Evolutionary conservation across 2,113 vertebrate species (phyloP), one percentile per base, ranked within the genome.

Genomic region (Talpa occidentalis): DNA sequence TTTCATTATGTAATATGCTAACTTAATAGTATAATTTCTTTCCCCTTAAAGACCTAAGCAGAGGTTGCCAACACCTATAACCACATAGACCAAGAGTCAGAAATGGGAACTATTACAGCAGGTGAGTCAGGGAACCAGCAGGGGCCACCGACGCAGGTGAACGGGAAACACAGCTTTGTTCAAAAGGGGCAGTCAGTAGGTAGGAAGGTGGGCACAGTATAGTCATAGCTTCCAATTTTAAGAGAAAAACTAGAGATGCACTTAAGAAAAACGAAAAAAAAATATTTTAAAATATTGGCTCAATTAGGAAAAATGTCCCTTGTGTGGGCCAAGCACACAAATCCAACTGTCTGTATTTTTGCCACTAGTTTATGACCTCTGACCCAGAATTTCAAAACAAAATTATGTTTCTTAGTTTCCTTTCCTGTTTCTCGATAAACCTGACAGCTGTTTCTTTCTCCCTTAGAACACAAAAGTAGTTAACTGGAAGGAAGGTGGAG

Each of bases 381-480:
- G 69, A 37, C 42, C 60, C 6, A 74, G 40, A 88, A 70, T 59
- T 76, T 84, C 35, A 84, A 87, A 94, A 76, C 72, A 84, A 76
- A 88, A 83, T 17, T 72, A 49, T 67, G 42, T 64, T 91, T 89
- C 77, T 88, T 64, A 74, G 30, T 84, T 92, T 89, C n/a, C 67
- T 26, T 52, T 54, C 19, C 56, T 52, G 37, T 77, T 91, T 93
- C 59, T 90, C 54, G 82, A 30, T 52, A 95, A 91, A 79, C 24
- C 10, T 78, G 30, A 76, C 52, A 73, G 40, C 15, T 21, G 60
- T 84, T 70, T 24, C 2, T 42, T 10, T 66, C 11, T 62, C 19
- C 64, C 56, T 77, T 78, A 22, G n/a, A 88, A 79, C 42, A 64
- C 62, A 81, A 81, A 84, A 49, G n/a, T 52, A 66, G 78, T 72